Evolutionary conservation across 2,888 invertebrate species (phyloP), one percentile per base, ranked within the genome.

Genomic region (Pilophorus perplexus): DNA sequence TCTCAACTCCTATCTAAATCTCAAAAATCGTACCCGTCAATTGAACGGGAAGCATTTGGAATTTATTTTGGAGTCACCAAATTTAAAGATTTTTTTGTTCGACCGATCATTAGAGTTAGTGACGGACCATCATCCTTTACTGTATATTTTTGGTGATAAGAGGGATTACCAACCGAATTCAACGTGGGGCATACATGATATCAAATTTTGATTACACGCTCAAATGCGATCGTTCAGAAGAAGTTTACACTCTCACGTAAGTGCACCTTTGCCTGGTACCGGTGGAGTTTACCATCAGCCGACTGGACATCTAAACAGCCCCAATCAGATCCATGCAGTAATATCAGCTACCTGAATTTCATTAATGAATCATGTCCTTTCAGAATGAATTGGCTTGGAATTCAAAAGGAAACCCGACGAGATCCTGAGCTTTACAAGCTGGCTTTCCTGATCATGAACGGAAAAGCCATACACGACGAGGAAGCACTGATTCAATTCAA

Each of bases 351-450:
- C n/a, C n/a, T n/a, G n/a, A n/a, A n/a, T n/a, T n/a, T n/a, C n/a
- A n/a, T n/a, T n/a, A n/a, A n/a, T n/a, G n/a, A n/a, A n/a, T n/a
- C n/a, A n/a, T 59, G 20, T 18, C 57, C 44, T 3, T 77, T 73
- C 52, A 71, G 71, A 4, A 73, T 76, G 42, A 81, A 82, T 75
- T 68, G 70, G 62, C 60, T n/a, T 18, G 2, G 8, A 48, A 20
- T 48, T 12, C 40, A 2, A 20, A 6, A 8, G 2, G 42, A 44
- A 25, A 59, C 60, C 10, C 4, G 60, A 16, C 22, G 10, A 12
- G 60, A 59, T 16, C 60, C 44, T 3, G 22, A 3, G 4, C 44
- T 59, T 6, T 59, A 40, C 3, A 42, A 42, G 18, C 22, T 42
- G 1, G 2, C 27, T 3, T 14, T 1, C 10, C 6, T 2, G 22